Evolutionary conservation across 2,797 vertebrate species (phyloP).

Genomic region (Argentina silus): DNA sequence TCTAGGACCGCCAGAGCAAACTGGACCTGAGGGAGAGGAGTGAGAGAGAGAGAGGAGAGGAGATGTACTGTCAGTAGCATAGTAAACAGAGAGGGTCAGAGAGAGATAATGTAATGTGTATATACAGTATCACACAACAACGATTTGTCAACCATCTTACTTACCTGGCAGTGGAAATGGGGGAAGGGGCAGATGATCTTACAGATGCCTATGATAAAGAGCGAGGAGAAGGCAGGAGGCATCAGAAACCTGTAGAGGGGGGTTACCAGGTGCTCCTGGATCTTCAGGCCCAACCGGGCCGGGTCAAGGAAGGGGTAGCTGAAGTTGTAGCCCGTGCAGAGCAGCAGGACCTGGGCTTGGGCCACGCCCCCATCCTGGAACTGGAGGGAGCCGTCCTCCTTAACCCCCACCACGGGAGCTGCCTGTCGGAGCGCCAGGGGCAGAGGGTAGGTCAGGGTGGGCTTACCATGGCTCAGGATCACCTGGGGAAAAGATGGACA

Average conservation of each 20-base stretch:
- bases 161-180: slow-evolving; percentile 79
- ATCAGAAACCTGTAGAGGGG: slow-evolving; percentile 76
- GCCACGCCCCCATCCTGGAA: slow-evolving; percentile 68
- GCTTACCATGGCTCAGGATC: slow-evolving; percentile 72
- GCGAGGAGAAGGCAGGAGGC: slow-evolving; percentile 73
- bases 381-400: slow-evolving; percentile 57
- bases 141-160: background rate
- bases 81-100: background rate
- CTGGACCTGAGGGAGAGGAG: slow-evolving; percentile 61
- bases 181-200: slow-evolving; percentile 81
- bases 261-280: slow-evolving; percentile 63
- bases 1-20: slow-evolving; percentile 73
- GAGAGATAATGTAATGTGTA: background rate
- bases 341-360: slow-evolving; percentile 71
- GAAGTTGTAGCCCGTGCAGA: slow-evolving; percentile 84
- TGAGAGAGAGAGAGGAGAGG: background rate
- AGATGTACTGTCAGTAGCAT: background rate
- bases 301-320: slow-evolving; percentile 71
- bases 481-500: slow-evolving; percentile 56
- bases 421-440: slow-evolving; percentile 65
- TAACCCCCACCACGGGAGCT: slow-evolving; percentile 49
- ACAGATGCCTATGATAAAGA: slow-evolving; percentile 80
- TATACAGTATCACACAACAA: background rate
- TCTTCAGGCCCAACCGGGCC: slow-evolving; percentile 57
- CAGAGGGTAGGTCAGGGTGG: slow-evolving; percentile 58